Percentiles rank a stretch among this genome's conserved stretches.
Conservation (phyloP, 2,797 vertebrate genomes). For the Salarias fasciatus region DNA sequence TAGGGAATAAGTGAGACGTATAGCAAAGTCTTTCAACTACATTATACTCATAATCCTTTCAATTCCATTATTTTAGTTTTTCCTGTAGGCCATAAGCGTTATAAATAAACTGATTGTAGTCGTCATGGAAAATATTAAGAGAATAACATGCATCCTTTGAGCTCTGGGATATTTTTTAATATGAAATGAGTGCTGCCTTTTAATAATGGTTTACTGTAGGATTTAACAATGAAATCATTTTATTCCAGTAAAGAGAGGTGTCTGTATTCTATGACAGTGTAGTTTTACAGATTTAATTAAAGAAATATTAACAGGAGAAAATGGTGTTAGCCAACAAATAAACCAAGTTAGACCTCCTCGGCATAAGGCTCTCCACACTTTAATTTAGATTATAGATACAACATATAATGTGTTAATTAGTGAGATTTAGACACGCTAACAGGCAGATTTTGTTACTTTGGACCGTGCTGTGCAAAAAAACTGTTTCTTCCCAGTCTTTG, state of each 20-base stretch:
- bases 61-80: neutral
- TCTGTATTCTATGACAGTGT: too few species aligned
- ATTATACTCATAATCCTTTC: neutral
- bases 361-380: neutral
- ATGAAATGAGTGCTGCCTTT: neutral
- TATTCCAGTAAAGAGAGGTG: too few species aligned
- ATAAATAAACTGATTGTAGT: neutral
- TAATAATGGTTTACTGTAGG: neutral
- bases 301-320: too few species aligned
- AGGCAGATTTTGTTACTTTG: neutral
- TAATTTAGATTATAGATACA: neutral
- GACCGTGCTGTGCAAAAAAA: too few species aligned
- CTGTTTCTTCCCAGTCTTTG: neutral
- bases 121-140: neutral
- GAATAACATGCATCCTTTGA: too few species aligned
- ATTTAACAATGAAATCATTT: too few species aligned
- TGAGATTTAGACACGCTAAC: neutral
- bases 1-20: neutral
- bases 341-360: too few species aligned
- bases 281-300: too few species aligned
- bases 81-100: neutral
- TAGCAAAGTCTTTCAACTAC: slow-evolving; percentile 4
- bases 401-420: neutral
- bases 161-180: neutral
- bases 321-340: too few species aligned